phyloP scores from a whole-genome alignment of 2,888 invertebrate genomes.

The Drosophila prolongata region DNA sequence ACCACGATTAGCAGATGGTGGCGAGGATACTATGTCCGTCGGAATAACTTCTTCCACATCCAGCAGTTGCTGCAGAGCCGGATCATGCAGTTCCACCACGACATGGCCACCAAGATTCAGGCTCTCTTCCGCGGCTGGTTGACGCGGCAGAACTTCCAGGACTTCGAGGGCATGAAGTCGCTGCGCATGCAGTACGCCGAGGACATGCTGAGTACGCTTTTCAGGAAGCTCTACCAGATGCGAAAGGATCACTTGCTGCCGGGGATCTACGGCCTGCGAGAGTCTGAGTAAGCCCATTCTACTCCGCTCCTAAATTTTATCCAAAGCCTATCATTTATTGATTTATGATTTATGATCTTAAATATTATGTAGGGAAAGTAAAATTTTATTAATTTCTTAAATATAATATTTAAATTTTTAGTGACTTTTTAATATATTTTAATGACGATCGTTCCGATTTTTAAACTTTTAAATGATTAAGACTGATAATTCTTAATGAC shows the following conservation, averaged over 20 bases:
- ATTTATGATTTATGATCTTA: no score
- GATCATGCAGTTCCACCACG: background rate
- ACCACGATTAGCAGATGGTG: constrained; percentile 14
- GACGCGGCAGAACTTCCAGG: constrained; percentile 21
- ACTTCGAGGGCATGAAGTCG: constrained; percentile 22
- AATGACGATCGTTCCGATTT: no score
- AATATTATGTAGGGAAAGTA: no score
- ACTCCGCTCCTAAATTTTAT: no score
- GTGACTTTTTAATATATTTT: no score
- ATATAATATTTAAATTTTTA: no score
- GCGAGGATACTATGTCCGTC: constrained; percentile 24
- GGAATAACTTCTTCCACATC: background rate
- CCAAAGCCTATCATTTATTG: no score
- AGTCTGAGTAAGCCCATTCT: background rate
- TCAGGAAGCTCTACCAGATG: background rate
- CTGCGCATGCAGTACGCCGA: constrained; percentile 27
- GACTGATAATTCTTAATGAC: no score
- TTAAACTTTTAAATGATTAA: no score
- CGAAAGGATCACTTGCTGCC: background rate
- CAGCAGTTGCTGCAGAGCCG: background rate
- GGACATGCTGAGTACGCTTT: constrained; percentile 27
- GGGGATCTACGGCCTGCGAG: constrained; percentile 6
- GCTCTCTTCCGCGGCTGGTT: constrained; percentile 30
- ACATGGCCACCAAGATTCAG: constrained; percentile 11
- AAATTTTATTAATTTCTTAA: no score